Evolutionary conservation across 2,797 vertebrate genomes (phyloP), one percentile per base, ranked within the genome.

Genomic region (Nyctalus aviator): DNA sequence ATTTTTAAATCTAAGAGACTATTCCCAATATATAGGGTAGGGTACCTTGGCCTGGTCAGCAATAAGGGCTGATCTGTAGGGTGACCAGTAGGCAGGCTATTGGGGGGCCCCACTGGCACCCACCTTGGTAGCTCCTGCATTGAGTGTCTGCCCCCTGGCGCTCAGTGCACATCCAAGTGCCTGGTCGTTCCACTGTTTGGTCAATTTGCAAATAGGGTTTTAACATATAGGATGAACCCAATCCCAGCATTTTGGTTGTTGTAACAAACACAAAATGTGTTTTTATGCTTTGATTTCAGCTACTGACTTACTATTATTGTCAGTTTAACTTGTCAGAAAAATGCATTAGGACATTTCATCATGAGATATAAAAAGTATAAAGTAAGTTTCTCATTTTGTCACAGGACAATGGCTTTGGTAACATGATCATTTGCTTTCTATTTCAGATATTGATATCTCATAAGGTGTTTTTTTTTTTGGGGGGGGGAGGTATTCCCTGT

Each of bases 321-420:
- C 50, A 46, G 68, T 68, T 77, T 88, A 68, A 37, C 55, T 41
- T 83, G 20, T 95, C 41, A 41, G 41, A 91, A 66, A 68, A 68
- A 62, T 37, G 6, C 55, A 72, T 37, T 27, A 46, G 35, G 23
- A 68, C 6, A 81, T 62, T 87, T 73, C 84, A 46, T 50, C 57
- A 17, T 69, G 76, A 55, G 8, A 37, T 89, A 68, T 46, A 59
- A 3, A 23, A 41, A 76, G 1, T 20, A 41, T 82, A 78, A 93
- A 85, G 6, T 71, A 18, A 27, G 1, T 30, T 41, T 88, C 21
- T 76, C 12, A 83, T 41, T 27, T 88, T 86, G 6, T 59, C 8
- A 21, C 2, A 14, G 72, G 75, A 27, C 46, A 85, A 1, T 9
- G 11, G 6, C 8, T 75, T 17, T 91, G 30, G 64, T 78, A 93